Evolutionary conservation across 2,888 invertebrate genomes (phyloP), one percentile per base, ranked within the genome.

Genomic region (Synanthedon myopaeformis): DNA sequence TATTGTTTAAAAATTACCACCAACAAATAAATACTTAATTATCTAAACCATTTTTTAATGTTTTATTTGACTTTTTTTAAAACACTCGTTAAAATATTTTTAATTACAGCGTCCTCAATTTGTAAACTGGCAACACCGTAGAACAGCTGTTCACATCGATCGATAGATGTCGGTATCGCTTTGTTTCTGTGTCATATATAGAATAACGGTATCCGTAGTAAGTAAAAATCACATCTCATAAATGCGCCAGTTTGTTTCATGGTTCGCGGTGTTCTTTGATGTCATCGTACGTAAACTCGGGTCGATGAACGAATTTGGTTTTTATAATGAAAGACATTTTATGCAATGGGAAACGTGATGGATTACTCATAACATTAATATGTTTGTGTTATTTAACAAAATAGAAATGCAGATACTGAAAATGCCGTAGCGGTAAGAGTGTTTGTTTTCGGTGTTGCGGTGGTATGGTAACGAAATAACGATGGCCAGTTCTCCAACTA

Each of bases 401-500:
- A 59, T 61, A 13, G 60, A 17, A 61, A 62, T 60, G 61, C 60
- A 60, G 58, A 61, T 62, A 61, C 61, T 57, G 66, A 71, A 70
- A 76, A 83, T 82, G 79, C 67, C 63, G 60, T 71, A 67, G 69
- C 65, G 59, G 64, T 67, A 64, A 67, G 68, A 65, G 78, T 82
- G 82, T 85, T 84, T 85, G 85, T 82, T 83, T 82, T 79, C 70
- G 79, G 76, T 81, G 85, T 84, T 79, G 81, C 80, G 82, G 79
- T 82, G 79, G 79, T 74, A 76, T 82, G 79, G 80, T 74, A 76
- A 83, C 82, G 73, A 91, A 79, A 79, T 74, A 76, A 84, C 82
- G 73, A 91, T 91, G 90, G 90, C 90, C 64, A 89, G 82, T 75
- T 91, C 92, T 66, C 91, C 92, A 61, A 90, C 91, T 62, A 93